phyloP scores from a whole-genome alignment of 2,888 invertebrate species.

The Platycheirus albimanus region DNA sequence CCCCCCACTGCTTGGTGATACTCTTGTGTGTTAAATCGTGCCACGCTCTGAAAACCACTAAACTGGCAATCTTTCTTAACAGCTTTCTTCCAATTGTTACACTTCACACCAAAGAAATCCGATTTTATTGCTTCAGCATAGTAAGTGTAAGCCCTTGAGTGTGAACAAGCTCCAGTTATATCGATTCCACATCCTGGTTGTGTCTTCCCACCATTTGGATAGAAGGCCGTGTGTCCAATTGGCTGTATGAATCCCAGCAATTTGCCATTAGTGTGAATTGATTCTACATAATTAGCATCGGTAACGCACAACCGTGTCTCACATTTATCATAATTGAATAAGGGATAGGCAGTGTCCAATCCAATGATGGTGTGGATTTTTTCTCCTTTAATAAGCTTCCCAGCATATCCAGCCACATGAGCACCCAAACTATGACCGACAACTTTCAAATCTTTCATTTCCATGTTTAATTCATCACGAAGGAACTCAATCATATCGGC shows the following conservation, averaged over 20 bases:
- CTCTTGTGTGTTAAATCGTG: background rate
- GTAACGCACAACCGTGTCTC: constrained; percentile 76
- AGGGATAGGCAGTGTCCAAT: constrained; percentile 80
- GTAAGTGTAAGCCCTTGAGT: constrained; percentile 82
- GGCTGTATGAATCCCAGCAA: constrained; percentile 79
- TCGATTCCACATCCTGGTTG: constrained; percentile 84
- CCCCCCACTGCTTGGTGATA: background rate
- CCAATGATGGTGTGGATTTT: constrained; percentile 85
- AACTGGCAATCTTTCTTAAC: constrained; percentile 77
- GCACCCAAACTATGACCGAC: constrained; percentile 86
- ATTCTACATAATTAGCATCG: constrained; percentile 80
- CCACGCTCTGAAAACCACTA: constrained; percentile 76
- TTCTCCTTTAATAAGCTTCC: constrained; percentile 84
- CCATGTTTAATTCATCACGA: constrained; percentile 83
- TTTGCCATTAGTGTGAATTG: constrained; percentile 80
- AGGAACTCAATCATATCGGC: constrained; percentile 80
- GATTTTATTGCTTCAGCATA: constrained; percentile 82
- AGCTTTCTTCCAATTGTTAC: constrained; percentile 76
- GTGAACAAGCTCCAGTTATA: constrained; percentile 82
- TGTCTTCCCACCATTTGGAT: constrained; percentile 84
- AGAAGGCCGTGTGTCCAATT: constrained; percentile 83
- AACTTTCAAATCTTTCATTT: constrained; percentile 83
- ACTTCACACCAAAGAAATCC: constrained; percentile 78
- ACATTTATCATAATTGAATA: constrained; percentile 77
- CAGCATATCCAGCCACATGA: constrained; percentile 85